A percentile compares a stretch with the other conserved stretches of the same genome.
Conservation (phyloP, 1,140 invertebrate genomes). For the Linepithema humile region DNA sequence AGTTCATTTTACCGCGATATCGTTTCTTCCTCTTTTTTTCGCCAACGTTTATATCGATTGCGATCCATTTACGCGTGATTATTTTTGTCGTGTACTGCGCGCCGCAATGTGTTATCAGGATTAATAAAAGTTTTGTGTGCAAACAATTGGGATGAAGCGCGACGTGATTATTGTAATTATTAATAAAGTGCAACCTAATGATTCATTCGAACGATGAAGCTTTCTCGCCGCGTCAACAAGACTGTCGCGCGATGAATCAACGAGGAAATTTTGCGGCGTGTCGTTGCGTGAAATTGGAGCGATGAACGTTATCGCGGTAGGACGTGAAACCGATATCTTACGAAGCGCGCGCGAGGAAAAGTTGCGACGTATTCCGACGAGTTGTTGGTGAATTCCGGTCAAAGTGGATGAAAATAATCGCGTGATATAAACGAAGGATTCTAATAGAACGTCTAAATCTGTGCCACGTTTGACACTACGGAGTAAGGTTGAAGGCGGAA, state of each 20-base stretch:
- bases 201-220: not conserved
- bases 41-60: not conserved
- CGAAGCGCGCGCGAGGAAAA: not conserved
- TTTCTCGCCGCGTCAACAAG: not conserved
- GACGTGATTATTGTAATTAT: not conserved
- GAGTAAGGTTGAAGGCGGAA: not conserved
- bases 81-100: not conserved
- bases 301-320: constrained; percentile 15
- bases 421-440: not conserved
- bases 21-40: not conserved
- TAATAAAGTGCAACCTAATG: not conserved
- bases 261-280: not conserved
- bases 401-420: not conserved
- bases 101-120: not conserved
- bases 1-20: not conserved
- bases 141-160: not conserved
- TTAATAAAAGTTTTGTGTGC: not conserved
- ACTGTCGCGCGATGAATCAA: not conserved
- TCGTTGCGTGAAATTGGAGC: constrained; percentile 9
- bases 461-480: not conserved
- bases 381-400: not conserved
- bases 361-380: not conserved
- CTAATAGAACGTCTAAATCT: not conserved
- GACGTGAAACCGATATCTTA: constrained; percentile 5
- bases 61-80: not conserved